Base-by-base conservation (phyloP, 2,797 vertebrate genomes). In the Aldrovandia affinis region DNA sequence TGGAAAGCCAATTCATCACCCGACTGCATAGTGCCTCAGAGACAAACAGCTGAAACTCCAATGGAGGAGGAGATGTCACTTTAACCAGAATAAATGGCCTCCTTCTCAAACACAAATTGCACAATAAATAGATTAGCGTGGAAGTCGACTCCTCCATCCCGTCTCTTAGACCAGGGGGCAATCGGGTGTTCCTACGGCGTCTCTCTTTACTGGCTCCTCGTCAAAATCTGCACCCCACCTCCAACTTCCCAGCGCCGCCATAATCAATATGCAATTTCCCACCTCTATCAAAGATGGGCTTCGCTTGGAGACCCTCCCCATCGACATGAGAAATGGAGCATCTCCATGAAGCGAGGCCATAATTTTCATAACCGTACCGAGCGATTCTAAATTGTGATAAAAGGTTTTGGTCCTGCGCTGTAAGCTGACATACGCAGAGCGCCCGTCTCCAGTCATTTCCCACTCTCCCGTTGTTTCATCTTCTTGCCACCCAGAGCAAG, bases 41-140 rank as follows among this genome's bases (percentile, higher is more conserved):
- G 78, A 79, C n/a, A 83, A 70, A 61, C 65, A 83, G 78, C 90
- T 90, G 82, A 81, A 75, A 47, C 84, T 90, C 86, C 92, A 91
- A 91, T 86, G 73, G 84, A 90, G 92, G 93, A 92, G 91, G 91
- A 92, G 89, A 91, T 95, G 95, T 95, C 94, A 95, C 92, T 87
- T 94, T 96, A 95, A 96, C 90, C 94, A 94, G 92, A 95, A 96
- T 95, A 93, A 95, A 96, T 95, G 94, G 92, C 90, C 92, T 89
- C 87, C 88, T 91, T 94, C 91, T 92, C 91, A 93, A 95, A 95
- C 90, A 91, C 94, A 95, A 95, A 96, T 95, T 95, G 93, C 94
- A 94, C 95, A 94, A 93, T 96, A 95, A 96, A 96, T 94, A 94
- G 94, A 95, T 95, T 95, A 95, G 93, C 91, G 92, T 92, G 87